Evolutionary conservation across 2,797 vertebrate species (phyloP).

Genomic region (Lycodopsis pacificus): DNA sequence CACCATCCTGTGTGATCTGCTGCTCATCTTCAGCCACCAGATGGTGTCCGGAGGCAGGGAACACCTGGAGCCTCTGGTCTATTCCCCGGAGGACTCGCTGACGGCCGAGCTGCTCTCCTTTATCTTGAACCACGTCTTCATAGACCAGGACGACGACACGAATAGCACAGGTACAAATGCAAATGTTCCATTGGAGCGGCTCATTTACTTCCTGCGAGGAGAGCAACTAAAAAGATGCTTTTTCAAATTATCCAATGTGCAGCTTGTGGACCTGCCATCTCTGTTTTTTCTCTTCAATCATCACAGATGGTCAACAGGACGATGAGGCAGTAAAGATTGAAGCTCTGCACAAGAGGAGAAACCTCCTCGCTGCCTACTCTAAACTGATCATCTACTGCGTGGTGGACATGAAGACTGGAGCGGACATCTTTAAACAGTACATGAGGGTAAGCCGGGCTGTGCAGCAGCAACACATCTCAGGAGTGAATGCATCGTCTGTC

Average conservation of each 20-base stretch:
- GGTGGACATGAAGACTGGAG: slow-evolving; percentile 98
- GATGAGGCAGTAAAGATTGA: slow-evolving; percentile 99
- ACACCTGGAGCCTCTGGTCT: slow-evolving; percentile 94
- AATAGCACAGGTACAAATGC: slow-evolving; percentile 90
- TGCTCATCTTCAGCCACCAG: slow-evolving; percentile 99
- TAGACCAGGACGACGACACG: slow-evolving; percentile 98
- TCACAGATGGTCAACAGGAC: slow-evolving; percentile 95
- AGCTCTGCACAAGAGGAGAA: slow-evolving; percentile 98
- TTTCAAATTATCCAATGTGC: neutral
- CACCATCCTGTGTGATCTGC: slow-evolving; percentile 97
- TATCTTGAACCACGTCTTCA: slow-evolving; percentile 98
- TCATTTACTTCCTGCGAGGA: slow-evolving; percentile 10
- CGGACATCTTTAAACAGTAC: slow-evolving; percentile 99
- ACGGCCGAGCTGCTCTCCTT: slow-evolving; percentile 97
- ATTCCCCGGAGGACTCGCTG: slow-evolving; percentile 93
- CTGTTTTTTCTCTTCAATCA: neutral
- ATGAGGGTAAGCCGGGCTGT: slow-evolving; percentile 86
- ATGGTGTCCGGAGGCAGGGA: slow-evolving; percentile 97
- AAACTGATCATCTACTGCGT: slow-evolving; percentile 99
- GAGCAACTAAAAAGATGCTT: neutral
- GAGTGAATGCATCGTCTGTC: neutral
- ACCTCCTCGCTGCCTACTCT: slow-evolving; percentile 97
- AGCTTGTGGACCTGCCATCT: neutral
- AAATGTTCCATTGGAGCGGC: neutral
- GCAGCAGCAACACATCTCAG: neutral